Evolutionary conservation across 2,113 vertebrate species (phyloP), one percentile per base, ranked within the genome.

Genomic region (Oryzias javanicus): DNA sequence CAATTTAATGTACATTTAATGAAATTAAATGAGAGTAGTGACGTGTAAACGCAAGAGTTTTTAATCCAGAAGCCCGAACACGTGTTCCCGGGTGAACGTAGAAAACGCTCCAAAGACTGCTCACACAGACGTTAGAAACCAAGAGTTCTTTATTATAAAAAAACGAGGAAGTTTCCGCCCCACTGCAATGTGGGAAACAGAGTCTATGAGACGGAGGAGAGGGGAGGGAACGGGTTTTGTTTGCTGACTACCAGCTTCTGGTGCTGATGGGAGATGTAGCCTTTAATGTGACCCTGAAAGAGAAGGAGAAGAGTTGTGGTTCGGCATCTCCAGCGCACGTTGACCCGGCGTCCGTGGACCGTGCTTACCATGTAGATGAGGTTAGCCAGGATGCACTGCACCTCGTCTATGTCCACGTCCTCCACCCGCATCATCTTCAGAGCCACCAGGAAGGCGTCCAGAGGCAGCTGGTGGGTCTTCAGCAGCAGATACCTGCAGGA

Each of bases 211-310:
- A 97, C 87, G 0, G 94, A 93, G 25, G 96, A 96, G 35, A 99
- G 85, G 0, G 94, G 86, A 44, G 97, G 97, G 80, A 99, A 99
- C 0, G 97, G 96, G 52, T 98, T 99, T 79, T 98, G 96, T 86
- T 98, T 99, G 79, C 97, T 98, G 86, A 99, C 97, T 2, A 99
- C 97, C 10, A 99, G 92, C 74, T 99, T 99, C 88, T 99, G 97
- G 80, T 99, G 95, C 83, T 99, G 97, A 55, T 99, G 94, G 18
- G 97, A 99, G 80, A 99, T 98, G 77, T 99, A 98, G 51, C 97
- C 97, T 87, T 98, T 99, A 70, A 98, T 98, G 84, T 98, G 97
- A 70, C 97, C 96, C 96, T 99, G 85, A 51, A 2, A 65, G 25
- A 52, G 19, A 17, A 60, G n/a, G n/a, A n/a, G 42, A 14, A 64